These are phyloP conservation scores for Fragum whitleyi DNA, from an alignment of 2,888 invertebrate species.

Conservation along the genomic window DNA sequence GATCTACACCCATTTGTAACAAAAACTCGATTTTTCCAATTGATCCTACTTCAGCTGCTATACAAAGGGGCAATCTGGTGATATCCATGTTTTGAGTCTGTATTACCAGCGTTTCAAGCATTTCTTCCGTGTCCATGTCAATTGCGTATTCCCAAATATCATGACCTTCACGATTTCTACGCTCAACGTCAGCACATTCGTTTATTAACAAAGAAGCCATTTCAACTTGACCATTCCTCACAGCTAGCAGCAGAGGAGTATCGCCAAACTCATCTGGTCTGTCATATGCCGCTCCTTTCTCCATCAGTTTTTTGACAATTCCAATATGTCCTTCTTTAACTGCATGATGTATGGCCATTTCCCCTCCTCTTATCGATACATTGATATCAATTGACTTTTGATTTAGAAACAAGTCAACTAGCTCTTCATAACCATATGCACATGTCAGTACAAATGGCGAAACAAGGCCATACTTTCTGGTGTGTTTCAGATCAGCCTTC, in stretches of 20 bases:
- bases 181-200: constrained; percentile 67
- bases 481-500: constrained; percentile 75
- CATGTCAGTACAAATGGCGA: constrained; percentile 81
- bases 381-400: constrained; percentile 76
- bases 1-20: constrained; percentile 71
- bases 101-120: constrained; percentile 10
- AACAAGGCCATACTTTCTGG: constrained; percentile 79
- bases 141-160: constrained; percentile 80
- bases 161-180: constrained; percentile 76
- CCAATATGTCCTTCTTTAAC: constrained; percentile 80
- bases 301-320: constrained; percentile 74
- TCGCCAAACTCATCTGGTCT: constrained; percentile 78
- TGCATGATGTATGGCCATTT: constrained; percentile 83
- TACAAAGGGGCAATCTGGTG: constrained; percentile 72
- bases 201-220: constrained; percentile 70
- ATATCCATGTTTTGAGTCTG: constrained; percentile 8
- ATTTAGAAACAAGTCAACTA: constrained; percentile 53
- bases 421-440: constrained; percentile 76
- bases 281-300: constrained; percentile 79
- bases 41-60: constrained; percentile 74
- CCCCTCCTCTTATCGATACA: constrained; percentile 74
- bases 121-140: constrained; percentile 55
- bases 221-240: constrained; percentile 72
- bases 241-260: constrained; percentile 80
- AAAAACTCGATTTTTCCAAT: constrained; percentile 74